These are phyloP conservation scores for Acrocephalus kingi DNA, from an alignment of 2,113 vertebrate genomes.

Conservation along the genomic window DNA sequence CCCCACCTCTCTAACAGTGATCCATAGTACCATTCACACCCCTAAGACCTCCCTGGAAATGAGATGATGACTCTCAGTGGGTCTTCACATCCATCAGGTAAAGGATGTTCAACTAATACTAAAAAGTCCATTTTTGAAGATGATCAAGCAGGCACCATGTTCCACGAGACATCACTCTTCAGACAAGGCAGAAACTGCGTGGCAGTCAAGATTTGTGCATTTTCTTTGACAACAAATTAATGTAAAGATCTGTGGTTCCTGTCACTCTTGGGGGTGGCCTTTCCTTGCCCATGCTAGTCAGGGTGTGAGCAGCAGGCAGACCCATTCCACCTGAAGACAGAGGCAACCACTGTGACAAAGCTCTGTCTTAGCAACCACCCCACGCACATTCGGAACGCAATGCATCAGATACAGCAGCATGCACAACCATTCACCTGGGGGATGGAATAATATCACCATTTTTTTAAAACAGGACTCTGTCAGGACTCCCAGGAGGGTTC, in stretches of 20 bases:
- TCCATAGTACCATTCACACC: neutral
- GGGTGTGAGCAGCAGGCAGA: neutral
- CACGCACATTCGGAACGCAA: slow-evolving; percentile 24
- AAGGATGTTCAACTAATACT: slow-evolving; percentile 19
- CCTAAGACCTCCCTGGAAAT: slow-evolving; percentile 8
- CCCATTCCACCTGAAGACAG: neutral
- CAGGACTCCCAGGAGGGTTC: slow-evolving; percentile 17
- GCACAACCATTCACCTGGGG: slow-evolving; percentile 35
- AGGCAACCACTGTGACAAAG: neutral
- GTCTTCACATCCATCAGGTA: neutral
- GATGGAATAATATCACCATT: slow-evolving; percentile 39
- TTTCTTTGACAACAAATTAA: slow-evolving; percentile 57
- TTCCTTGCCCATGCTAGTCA: neutral
- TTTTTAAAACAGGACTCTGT: slow-evolving; percentile 33
- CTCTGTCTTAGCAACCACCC: slow-evolving; percentile 23
- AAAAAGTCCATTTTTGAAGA: neutral
- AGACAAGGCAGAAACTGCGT: neutral
- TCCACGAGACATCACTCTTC: slow-evolving; percentile 32
- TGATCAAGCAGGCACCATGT: neutral
- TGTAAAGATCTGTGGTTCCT: neutral
- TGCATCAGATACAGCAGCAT: neutral
- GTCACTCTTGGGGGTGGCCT: neutral
- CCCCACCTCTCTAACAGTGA: neutral
- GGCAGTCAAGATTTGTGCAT: slow-evolving; percentile 3
- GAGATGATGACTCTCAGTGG: neutral